Evolutionary conservation across 2,888 invertebrate species (phyloP).

Genomic region (Drosophila diplacantha): DNA sequence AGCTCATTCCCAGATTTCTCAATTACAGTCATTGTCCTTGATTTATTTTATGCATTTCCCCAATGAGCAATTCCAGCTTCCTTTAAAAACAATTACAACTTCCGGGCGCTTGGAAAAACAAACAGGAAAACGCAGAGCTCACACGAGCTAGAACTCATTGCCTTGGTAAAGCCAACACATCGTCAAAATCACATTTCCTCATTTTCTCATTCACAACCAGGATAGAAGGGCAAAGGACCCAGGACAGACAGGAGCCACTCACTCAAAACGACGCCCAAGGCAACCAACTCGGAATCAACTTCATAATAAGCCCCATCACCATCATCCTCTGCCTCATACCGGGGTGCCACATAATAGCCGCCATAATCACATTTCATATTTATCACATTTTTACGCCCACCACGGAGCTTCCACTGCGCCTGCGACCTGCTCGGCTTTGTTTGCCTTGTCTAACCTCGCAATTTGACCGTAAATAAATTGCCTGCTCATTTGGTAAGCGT

Average conservation of each 20-base stretch:
- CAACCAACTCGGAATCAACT: constrained; percentile 56
- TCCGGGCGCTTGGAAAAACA: constrained; percentile 47
- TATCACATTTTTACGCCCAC: constrained; percentile 74
- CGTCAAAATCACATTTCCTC: constrained; percentile 75
- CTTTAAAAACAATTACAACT: constrained; percentile 71
- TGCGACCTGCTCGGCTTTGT: constrained; percentile 55
- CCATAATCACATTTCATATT: constrained; percentile 75
- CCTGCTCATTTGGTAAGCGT: constrained; percentile 74
- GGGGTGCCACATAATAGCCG: constrained; percentile 64
- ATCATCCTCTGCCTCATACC: constrained; percentile 15
- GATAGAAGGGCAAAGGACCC: not conserved
- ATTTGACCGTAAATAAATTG: constrained; percentile 77
- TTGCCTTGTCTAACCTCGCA: constrained; percentile 65
- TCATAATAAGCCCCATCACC: constrained; percentile 70
- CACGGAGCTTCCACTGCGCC: constrained; percentile 47
- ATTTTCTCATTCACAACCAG: constrained; percentile 45
- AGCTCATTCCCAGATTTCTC: constrained; percentile 4
- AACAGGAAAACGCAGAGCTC: constrained; percentile 15
- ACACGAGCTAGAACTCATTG: constrained; percentile 23
- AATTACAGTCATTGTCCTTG: constrained; percentile 39
- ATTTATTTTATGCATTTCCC: constrained; percentile 70
- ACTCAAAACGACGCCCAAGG: constrained; percentile 69
- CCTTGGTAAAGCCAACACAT: constrained; percentile 72
- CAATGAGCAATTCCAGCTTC: constrained; percentile 68
- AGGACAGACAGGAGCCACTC: constrained; percentile 45